Percentiles rank a stretch among this genome's conserved stretches.
Conservation (phyloP, 1,140 invertebrate genomes). For the Trissolcus basalis region DNA sequence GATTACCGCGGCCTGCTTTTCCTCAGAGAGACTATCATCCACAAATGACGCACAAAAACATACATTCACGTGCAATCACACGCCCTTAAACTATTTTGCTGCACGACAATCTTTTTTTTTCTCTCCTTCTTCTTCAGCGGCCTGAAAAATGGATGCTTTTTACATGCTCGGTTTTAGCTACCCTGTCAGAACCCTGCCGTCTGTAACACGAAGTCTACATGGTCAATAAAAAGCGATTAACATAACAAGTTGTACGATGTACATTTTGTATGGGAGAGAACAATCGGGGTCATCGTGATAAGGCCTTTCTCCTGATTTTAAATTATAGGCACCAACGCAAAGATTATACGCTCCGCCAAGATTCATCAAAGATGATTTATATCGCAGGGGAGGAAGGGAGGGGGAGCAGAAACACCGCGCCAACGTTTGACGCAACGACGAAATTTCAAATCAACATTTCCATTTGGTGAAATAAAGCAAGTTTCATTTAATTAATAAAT, state of each 20-base stretch:
- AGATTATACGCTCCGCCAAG: constrained; percentile 46
- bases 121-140: no score
- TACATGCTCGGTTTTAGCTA: constrained; percentile 41
- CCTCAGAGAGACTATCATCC: constrained; percentile 8
- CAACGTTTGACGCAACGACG: constrained; percentile 10
- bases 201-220: constrained; percentile 9
- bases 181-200: constrained; percentile 36
- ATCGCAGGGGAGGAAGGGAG: constrained; percentile 9
- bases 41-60: constrained; percentile 31
- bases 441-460: constrained; percentile 5
- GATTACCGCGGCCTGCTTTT: constrained; percentile 43
- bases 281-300: constrained; percentile 67
- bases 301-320: constrained; percentile 46
- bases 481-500: constrained; percentile 12
- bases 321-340: constrained; percentile 24
- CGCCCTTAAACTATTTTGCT: constrained; percentile 1
- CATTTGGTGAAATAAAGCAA: background rate
- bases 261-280: constrained; percentile 52
- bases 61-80: background rate
- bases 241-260: constrained; percentile 63
- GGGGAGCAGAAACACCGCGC: background rate
- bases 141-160: constrained; percentile 20
- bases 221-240: constrained; percentile 67
- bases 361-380: constrained; percentile 43
- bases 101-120: background rate